Conservation (phyloP, 2,113 vertebrate genomes). For the Agelaius phoeniceus region DNA sequence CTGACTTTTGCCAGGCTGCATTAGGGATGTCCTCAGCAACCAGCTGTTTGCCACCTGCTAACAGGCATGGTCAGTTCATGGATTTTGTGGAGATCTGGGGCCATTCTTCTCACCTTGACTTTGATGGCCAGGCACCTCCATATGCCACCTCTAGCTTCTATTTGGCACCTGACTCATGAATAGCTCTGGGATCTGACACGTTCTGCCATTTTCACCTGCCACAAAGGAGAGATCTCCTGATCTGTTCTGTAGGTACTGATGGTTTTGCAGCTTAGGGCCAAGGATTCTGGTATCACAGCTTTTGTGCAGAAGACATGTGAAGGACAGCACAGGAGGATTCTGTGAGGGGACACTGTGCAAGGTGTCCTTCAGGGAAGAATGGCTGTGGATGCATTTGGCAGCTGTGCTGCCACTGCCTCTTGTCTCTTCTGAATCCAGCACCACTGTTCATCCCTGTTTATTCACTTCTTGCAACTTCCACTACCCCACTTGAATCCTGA, state of each 20-base stretch:
- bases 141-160: background rate
- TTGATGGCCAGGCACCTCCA: background rate
- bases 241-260: background rate
- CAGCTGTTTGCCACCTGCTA: background rate
- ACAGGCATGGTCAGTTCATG: background rate
- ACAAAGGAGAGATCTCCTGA: background rate
- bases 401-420: background rate
- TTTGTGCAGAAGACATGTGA: background rate
- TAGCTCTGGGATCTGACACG: background rate
- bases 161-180: background rate
- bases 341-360: accelerated
- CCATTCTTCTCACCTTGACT: background rate
- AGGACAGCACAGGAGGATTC: background rate
- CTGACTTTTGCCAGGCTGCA: background rate
- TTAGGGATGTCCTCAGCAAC: background rate
- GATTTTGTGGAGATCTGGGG: background rate
- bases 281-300: background rate
- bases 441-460: background rate
- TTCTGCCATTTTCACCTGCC: background rate
- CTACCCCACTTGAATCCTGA: background rate
- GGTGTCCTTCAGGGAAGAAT: background rate
- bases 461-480: background rate
- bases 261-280: background rate
- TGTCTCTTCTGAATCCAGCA: background rate
- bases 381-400: background rate